Conservation (phyloP, 2,113 vertebrate species). For the Athene cunicularia region DNA sequence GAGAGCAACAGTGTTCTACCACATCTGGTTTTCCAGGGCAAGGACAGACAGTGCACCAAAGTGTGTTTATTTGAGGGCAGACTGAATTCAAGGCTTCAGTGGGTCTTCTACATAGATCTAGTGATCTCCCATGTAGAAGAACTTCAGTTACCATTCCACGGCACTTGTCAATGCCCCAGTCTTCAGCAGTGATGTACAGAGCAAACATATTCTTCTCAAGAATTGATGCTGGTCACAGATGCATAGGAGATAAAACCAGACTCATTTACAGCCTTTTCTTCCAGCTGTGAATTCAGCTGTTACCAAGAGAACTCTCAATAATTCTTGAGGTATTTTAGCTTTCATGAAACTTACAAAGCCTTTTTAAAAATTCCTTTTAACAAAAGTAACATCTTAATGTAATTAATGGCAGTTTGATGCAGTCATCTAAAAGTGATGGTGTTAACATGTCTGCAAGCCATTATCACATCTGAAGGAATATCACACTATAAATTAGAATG, state of each 20-base stretch:
- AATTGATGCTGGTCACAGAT: background rate
- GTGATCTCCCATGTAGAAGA: background rate
- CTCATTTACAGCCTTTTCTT: background rate
- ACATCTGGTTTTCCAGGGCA: background rate
- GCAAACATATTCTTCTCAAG: background rate
- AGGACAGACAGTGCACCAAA: background rate
- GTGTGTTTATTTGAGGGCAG: background rate
- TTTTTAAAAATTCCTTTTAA: background rate
- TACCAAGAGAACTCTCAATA: background rate
- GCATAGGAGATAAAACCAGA: background rate
- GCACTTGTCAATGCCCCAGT: background rate
- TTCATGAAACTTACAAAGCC: background rate
- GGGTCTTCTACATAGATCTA: background rate
- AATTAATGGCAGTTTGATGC: background rate
- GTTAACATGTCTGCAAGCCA: background rate
- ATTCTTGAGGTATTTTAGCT: background rate
- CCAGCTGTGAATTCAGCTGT: background rate
- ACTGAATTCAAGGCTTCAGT: background rate
- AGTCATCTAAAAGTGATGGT: background rate
- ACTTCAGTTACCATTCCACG: background rate
- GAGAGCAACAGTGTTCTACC: background rate
- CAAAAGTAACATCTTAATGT: background rate
- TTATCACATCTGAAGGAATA: background rate
- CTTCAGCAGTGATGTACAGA: background rate
- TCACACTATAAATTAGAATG: background rate